Percentiles rank a stretch among this genome's conserved stretches.
Evolutionary conservation across 2,113 vertebrate species (phyloP).

Genomic region (Ancistrus triradiatus): DNA sequence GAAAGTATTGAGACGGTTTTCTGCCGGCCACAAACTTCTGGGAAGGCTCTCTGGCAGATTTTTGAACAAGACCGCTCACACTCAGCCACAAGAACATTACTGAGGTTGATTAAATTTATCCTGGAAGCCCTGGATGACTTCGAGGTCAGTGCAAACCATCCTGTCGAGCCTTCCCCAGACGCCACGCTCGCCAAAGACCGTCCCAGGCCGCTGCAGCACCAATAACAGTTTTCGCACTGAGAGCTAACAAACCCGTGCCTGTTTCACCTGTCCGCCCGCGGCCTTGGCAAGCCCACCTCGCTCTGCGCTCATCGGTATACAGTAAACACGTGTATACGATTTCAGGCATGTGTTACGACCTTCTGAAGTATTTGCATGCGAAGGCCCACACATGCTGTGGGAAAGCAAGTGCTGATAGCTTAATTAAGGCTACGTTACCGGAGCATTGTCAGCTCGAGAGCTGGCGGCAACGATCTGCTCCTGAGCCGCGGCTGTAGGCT

Average conservation of each 20-base stretch:
- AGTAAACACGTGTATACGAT: conserved; percentile 28
- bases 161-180: too few species aligned
- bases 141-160: too few species aligned
- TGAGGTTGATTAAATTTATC: too few species aligned
- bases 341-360: conserved; percentile 14
- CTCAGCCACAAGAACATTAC: too few species aligned
- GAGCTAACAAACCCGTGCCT: not conserved
- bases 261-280: not conserved
- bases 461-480: not conserved
- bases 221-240: too few species aligned
- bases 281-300: conserved; percentile 2
- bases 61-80: too few species aligned
- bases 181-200: too few species aligned
- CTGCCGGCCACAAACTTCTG: too few species aligned
- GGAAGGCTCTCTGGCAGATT: too few species aligned
- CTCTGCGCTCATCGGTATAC: conserved; percentile 14
- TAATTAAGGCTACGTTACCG: conserved; percentile 18
- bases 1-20: too few species aligned
- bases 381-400: conserved; percentile 37
- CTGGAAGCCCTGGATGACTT: too few species aligned
- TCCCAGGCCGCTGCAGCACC: too few species aligned
- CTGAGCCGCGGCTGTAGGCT: conserved; percentile 5
- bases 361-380: conserved; percentile 26
- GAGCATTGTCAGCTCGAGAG: conserved; percentile 3
- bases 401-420: conserved; percentile 26